Evolutionary conservation across 2,113 vertebrate species (phyloP), one percentile per base, ranked within the genome.

Genomic region (Talpa occidentalis): DNA sequence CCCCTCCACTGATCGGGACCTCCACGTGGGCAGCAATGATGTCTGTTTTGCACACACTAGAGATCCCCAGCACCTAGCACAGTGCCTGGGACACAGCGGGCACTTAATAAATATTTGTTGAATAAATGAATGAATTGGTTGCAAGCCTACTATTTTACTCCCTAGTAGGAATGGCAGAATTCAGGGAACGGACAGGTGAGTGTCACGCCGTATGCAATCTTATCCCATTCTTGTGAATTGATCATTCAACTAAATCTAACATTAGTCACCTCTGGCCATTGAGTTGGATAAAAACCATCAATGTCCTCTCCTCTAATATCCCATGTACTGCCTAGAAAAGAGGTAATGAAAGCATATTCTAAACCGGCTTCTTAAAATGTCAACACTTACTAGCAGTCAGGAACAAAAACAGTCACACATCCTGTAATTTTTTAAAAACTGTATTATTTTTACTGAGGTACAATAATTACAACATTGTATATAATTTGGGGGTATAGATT

Each of bases 1-100:
- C 35, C 62, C 37, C 24, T 85, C 15, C 11, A 14, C 5, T 26
- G 28, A 62, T 19, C 1, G 10, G 14, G 24, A 59, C n/a, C 24
- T 35, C n/a, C 44, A 0, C 1, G 0, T 26, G 35, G 54, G 22
- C 54, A 5, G 12, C 26, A 24, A 24, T 40, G 44, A 4, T 59
- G 4, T 17, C 26, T 49, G 21, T 4, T 47, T 54, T 28, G 7
- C 11, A 14, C 37, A n/a, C 32, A 1, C 30, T 49, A 6, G 1
- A 11, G 16, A 0, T 16, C 12, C 59, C 24, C 37, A 37, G 26
- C 11, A n/a, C 15, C 69, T 59, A 22, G 35, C 49, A 56, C 60
- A 19, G 30, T n/a, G 14, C 44, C 84, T 59, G 6, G 35, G 47
- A 88, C 49, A 22, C 2, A 35, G 30, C 1, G 26, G 70, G 32